Base-by-base conservation (phyloP, 2,888 invertebrate genomes). In the Amblyjoppa proteus region DNA sequence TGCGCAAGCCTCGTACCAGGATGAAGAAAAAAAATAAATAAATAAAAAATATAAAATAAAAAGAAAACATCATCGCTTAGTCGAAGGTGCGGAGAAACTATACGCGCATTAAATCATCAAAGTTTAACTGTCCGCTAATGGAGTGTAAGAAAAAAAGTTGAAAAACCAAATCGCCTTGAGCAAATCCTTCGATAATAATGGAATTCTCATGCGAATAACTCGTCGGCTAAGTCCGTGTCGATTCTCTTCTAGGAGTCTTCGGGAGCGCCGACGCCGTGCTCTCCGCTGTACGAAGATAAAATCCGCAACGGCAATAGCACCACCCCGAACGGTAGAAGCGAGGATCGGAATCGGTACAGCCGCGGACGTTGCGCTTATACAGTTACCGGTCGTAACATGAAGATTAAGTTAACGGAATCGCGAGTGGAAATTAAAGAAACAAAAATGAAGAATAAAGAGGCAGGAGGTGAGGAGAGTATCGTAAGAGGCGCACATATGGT, bases 371-470 rank as follows among this genome's bases (percentile, higher is more conserved):
- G 78, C 76, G 64, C 70, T 61, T 61, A 58, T 80, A 81, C 88
- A 88, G 88, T 87, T 89, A 90, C 80, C 66, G 87, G 77, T 87
- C 87, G 86, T 86, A 86, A 88, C 82, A 77, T 80, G 45, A 84
- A 89, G 89, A 90, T 90, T 89, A 88, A 89, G 83, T 87, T 91
- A 91, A 91, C 91, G 91, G 91, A 87, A 91, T 74, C 81, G 77
- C 68, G 83, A 84, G 86, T 87, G 80, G 80, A 82, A 88, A 89
- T 88, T 84, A 89, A 88, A 89, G 87, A 89, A 86, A 87, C 84
- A 81, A 88, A 90, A 90, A 88, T 85, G 75, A 89, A 87, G 85
- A 84, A 71, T 51, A 77, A 86, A 58, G 71, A 68, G 74, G 74
- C 81, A 82, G 75, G 45, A 51, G 70, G 49, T 45, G 80, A 68